Percentiles rank a stretch among this genome's conserved stretches.
phyloP scores from a whole-genome alignment of 1,140 invertebrate genomes.

The Aphelinus certus region DNA sequence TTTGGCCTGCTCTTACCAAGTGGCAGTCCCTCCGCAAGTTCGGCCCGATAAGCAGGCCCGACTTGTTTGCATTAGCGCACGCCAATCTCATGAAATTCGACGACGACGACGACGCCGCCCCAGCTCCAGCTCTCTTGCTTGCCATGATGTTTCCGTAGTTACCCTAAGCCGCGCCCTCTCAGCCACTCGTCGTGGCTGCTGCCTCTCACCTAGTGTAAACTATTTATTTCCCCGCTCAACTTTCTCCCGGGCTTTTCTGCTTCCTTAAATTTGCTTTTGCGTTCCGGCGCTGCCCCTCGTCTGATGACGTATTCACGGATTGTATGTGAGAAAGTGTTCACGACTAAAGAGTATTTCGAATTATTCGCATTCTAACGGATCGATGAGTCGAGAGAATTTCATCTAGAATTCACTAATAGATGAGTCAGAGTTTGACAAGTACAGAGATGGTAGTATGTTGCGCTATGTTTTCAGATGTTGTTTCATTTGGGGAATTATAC shows the following conservation, averaged over 20 bases:
- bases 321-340: no score
- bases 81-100: slow-evolving; percentile 2
- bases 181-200: not conserved
- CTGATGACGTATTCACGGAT: no score
- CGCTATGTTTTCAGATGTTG: no score
- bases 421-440: no score
- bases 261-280: slow-evolving; percentile 3
- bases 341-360: no score
- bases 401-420: no score
- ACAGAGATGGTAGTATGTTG: no score
- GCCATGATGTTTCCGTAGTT: slow-evolving; percentile 5
- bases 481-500: no score
- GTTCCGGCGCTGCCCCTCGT: not conserved
- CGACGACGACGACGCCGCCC: not conserved
- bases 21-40: not conserved
- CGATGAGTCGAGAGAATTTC: no score
- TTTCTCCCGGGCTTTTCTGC: not conserved
- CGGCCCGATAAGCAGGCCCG: not conserved
- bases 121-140: not conserved
- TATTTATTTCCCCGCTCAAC: not conserved
- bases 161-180: not conserved
- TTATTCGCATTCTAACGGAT: no score
- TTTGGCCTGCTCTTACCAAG: not conserved
- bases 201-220: slow-evolving; percentile 12
- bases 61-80: slow-evolving; percentile 16